Conservation (phyloP, 2,888 invertebrate species). For the Stegana nigrithorax region DNA sequence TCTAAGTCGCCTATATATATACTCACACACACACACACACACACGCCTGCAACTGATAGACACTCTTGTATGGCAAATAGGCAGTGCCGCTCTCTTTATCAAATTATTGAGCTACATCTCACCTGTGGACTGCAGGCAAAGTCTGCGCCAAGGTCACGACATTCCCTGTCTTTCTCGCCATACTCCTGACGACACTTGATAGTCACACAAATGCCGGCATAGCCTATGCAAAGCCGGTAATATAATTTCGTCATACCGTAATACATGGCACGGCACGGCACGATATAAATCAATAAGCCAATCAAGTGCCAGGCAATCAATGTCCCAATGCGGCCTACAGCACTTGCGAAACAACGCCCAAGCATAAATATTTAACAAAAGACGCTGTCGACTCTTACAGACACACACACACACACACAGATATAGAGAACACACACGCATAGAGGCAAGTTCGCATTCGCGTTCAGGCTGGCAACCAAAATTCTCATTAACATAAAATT, state of each 20-base stretch:
- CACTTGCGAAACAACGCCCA: conserved; percentile 6
- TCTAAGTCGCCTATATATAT: neutral
- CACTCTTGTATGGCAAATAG: conserved; percentile 19
- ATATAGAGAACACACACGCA: neutral
- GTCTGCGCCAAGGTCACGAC: no score
- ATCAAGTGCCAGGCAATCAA: conserved; percentile 47
- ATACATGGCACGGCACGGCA: neutral
- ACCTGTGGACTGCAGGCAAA: no score
- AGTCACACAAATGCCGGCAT: conserved; percentile 6
- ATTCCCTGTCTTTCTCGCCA: no score
- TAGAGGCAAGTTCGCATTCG: neutral
- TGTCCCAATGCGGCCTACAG: neutral
- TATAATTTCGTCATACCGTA: conserved; percentile 32
- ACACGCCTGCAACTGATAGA: conserved; percentile 22
- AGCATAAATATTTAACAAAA: conserved; percentile 39
- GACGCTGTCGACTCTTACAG: neutral
- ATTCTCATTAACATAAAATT: conserved; percentile 35
- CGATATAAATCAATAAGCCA: conserved; percentile 50
- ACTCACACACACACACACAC: neutral
- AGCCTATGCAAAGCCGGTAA: conserved; percentile 27
- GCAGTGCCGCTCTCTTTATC: no score
- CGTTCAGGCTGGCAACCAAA: neutral
- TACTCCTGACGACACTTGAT: no score
- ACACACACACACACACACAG: neutral
- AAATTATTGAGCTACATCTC: no score